phyloP scores from a whole-genome alignment of 2,797 vertebrate species.

The Sus cebifrons region DNA sequence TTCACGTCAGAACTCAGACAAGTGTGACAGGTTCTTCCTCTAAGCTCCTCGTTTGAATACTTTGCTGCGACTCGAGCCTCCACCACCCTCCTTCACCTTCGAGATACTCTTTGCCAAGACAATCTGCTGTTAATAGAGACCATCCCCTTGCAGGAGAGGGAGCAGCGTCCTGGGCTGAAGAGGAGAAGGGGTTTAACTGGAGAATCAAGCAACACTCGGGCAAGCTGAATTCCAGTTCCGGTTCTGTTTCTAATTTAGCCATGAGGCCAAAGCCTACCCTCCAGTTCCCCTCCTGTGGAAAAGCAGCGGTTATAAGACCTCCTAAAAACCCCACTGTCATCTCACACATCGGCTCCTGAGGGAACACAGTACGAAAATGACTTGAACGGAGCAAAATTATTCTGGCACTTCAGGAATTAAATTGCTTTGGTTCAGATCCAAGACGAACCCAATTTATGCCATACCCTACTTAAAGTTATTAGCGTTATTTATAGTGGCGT shows the following conservation, averaged over 20 bases:
- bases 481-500: background rate
- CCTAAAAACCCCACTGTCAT: conserved; percentile 41
- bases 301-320: background rate
- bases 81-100: conserved; percentile 12
- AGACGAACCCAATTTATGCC: conserved; percentile 40
- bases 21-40: conserved; percentile 64
- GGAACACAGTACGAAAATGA: conserved; percentile 43
- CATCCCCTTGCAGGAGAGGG: background rate
- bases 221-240: background rate
- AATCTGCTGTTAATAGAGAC: background rate
- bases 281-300: background rate
- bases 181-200: background rate
- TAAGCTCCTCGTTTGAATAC: conserved; percentile 65
- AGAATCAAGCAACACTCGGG: background rate
- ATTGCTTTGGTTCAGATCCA: conserved; percentile 50
- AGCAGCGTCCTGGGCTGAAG: background rate
- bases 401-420: conserved; percentile 62
- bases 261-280: background rate
- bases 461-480: background rate
- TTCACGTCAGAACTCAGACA: conserved; percentile 73
- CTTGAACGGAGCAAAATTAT: conserved; percentile 62
- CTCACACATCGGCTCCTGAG: background rate
- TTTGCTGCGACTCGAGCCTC: conserved; percentile 23
- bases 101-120: conserved; percentile 5
- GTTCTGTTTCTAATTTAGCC: conserved; percentile 25